phyloP scores from a whole-genome alignment of 2,113 vertebrate species.

The Excalfactoria chinensis region DNA sequence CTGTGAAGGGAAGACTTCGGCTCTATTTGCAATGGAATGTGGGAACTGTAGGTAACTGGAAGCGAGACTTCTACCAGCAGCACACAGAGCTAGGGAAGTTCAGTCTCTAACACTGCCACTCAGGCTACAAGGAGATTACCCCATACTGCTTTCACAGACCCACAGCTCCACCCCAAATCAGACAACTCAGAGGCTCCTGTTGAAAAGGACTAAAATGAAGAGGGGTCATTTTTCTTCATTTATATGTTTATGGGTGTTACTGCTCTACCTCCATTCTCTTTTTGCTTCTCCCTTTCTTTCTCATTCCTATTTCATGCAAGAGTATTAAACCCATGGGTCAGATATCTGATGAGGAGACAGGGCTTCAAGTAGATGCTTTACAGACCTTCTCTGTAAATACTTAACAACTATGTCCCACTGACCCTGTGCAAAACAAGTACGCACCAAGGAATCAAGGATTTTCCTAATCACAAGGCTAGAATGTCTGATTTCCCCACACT shows the following conservation, averaged over 20 bases:
- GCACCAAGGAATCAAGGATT: neutral
- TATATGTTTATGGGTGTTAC: neutral
- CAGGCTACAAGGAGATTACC: neutral
- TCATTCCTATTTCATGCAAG: neutral
- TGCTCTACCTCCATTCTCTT: neutral
- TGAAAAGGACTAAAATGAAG: neutral
- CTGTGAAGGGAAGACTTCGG: neutral
- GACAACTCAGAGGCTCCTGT: neutral
- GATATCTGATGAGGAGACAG: neutral
- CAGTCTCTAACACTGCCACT: fast-evolving
- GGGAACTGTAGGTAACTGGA: neutral
- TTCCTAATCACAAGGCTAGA: neutral
- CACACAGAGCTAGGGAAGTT: neutral
- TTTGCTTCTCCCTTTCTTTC: neutral
- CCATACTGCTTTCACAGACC: neutral
- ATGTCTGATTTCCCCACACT: neutral
- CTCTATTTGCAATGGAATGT: neutral
- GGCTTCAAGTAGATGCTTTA: neutral
- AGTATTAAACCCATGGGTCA: neutral
- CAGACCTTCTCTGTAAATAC: neutral
- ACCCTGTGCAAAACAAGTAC: neutral
- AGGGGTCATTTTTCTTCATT: neutral
- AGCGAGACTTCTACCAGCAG: neutral
- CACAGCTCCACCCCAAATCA: fast-evolving
- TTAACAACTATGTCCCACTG: neutral